Evolutionary conservation across 2,113 vertebrate genomes (phyloP).

Genomic region (Mungos mungo): DNA sequence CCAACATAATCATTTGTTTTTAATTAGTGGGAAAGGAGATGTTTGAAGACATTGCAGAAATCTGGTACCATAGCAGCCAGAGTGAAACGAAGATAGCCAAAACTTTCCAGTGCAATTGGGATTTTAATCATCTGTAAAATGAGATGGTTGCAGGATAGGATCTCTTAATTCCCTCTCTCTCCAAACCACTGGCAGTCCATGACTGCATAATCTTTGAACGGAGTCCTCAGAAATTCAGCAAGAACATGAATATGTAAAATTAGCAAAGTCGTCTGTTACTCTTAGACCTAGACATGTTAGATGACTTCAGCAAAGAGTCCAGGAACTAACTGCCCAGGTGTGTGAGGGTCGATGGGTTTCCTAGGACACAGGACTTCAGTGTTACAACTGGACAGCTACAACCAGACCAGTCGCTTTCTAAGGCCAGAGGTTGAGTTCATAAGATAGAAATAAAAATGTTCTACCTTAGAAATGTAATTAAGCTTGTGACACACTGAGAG

Average conservation of each 20-base stretch:
- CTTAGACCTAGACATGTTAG: background rate
- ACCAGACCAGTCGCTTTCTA: background rate
- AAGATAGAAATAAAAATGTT: background rate
- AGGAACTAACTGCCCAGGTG: background rate
- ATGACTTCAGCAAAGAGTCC: background rate
- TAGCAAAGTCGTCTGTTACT: background rate
- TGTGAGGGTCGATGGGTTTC: background rate
- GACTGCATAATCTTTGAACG: background rate
- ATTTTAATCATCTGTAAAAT: slow-evolving; percentile 57
- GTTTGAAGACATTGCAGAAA: slow-evolving; percentile 61
- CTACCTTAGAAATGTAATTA: slow-evolving; percentile 21
- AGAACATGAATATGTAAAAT: slow-evolving; percentile 13
- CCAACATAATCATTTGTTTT: slow-evolving; percentile 62
- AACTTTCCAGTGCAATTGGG: background rate
- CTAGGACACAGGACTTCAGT: background rate
- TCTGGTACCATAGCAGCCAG: background rate
- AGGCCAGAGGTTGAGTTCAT: background rate
- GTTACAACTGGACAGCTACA: background rate
- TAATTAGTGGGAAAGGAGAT: slow-evolving; percentile 64
- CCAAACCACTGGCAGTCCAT: background rate
- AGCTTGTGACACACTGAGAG: background rate
- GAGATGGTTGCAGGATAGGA: background rate
- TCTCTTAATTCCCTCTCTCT: background rate
- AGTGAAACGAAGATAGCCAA: background rate
- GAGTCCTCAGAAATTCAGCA: slow-evolving; percentile 32